Conservation (phyloP, 2,888 invertebrate genomes). For the Fragum sueziense region DNA sequence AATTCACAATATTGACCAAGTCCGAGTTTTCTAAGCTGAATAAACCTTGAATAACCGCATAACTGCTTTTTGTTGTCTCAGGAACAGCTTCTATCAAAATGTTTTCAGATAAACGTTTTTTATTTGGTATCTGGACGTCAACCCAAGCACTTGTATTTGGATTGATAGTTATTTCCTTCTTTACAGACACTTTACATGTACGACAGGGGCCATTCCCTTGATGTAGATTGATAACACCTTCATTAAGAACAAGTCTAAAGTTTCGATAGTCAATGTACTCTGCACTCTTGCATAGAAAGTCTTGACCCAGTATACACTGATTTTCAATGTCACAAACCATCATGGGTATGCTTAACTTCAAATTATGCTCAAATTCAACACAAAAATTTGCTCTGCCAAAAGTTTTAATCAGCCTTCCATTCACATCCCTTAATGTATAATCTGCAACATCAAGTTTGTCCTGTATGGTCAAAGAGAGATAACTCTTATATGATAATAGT, state of each 20-base stretch:
- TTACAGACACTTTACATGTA: background rate
- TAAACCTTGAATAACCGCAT: background rate
- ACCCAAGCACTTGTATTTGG: slow-evolving; percentile 13
- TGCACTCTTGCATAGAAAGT: background rate
- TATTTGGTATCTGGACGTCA: slow-evolving; percentile 11
- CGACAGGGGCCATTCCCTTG: background rate
- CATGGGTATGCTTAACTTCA: background rate
- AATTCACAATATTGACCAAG: slow-evolving; percentile 5
- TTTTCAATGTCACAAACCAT: background rate
- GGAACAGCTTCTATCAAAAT: slow-evolving; percentile 2
- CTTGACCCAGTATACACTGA: background rate
- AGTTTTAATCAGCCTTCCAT: background rate
- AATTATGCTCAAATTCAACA: background rate
- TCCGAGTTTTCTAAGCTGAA: background rate
- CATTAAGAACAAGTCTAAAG: background rate
- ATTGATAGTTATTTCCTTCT: background rate
- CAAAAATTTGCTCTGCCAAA: background rate
- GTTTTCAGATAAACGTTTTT: slow-evolving; percentile 2
- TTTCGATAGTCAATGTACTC: background rate
- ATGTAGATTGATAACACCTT: background rate
- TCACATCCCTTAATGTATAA: background rate
- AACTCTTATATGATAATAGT: background rate
- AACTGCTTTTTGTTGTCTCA: background rate
- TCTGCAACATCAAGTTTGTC: background rate
- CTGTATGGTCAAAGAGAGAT: background rate